Evolutionary conservation across 2,113 vertebrate genomes (phyloP).

Genomic region (Gobius niger): DNA sequence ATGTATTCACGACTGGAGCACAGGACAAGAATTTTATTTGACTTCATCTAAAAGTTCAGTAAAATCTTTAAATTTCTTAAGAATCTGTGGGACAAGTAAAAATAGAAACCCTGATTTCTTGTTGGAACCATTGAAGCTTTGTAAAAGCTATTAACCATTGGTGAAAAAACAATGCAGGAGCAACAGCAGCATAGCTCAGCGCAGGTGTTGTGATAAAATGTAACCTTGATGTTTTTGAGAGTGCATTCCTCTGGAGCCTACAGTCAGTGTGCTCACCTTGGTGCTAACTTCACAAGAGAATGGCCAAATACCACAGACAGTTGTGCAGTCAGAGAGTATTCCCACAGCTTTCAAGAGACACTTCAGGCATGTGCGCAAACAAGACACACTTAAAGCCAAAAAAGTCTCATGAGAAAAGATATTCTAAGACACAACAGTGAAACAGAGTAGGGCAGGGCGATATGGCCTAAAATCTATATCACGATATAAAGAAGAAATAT

Average conservation of each 20-base stretch:
- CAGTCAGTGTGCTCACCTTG: constrained; percentile 33
- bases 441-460: too few relatives aligned
- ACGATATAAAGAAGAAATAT: too few relatives aligned
- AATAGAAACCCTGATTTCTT: constrained; percentile 23
- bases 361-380: constrained; percentile 37
- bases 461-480: too few relatives aligned
- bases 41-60: not conserved
- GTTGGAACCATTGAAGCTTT: constrained; percentile 6
- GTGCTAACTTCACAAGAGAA: constrained; percentile 40
- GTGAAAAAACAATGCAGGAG: not conserved
- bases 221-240: constrained; percentile 37
- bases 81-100: constrained; percentile 35
- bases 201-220: constrained; percentile 18
- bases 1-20: too few relatives aligned
- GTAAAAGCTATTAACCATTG: constrained; percentile 7
- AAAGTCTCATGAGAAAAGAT: not conserved
- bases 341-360: constrained; percentile 47
- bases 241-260: constrained; percentile 26
- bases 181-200: not conserved
- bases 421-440: not conserved
- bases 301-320: constrained; percentile 37
- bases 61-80: constrained; percentile 26
- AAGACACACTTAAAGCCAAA: constrained; percentile 28
- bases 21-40: too few relatives aligned
- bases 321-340: constrained; percentile 28